phyloP scores from a whole-genome alignment of 2,113 vertebrate genomes.

The Bambusicola thoracicus region DNA sequence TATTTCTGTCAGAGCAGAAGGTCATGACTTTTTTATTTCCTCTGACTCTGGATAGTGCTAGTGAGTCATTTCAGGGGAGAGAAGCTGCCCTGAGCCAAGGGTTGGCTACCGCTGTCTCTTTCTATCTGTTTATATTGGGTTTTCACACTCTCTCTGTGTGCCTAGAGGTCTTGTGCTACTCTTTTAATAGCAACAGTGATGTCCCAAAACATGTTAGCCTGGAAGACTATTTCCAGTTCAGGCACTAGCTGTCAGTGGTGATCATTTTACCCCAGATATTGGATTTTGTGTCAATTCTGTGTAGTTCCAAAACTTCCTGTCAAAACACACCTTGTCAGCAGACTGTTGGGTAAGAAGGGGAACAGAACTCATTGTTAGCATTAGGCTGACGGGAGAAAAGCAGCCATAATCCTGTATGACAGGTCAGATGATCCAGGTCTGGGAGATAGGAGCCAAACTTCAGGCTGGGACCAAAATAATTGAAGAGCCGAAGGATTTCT shows the following conservation, averaged over 20 bases:
- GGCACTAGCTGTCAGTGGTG: background rate
- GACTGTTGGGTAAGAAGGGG: background rate
- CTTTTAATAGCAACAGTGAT: background rate
- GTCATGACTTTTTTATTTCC: background rate
- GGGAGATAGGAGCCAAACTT: background rate
- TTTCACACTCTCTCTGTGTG: rapidly evolving
- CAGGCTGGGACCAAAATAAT: background rate
- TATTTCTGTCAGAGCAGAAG: background rate
- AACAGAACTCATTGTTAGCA: background rate
- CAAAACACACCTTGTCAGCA: background rate
- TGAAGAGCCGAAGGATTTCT: background rate
- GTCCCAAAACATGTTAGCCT: background rate
- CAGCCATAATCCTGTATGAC: background rate
- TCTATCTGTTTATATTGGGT: background rate
- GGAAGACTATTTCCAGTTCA: background rate
- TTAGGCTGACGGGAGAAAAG: background rate
- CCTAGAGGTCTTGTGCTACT: background rate
- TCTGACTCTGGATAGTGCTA: background rate
- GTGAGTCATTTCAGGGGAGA: background rate
- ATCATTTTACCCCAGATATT: rapidly evolving
- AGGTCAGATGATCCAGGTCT: constrained; percentile 5
- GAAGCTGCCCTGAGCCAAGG: background rate
- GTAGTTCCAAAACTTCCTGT: background rate
- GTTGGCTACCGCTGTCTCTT: background rate
- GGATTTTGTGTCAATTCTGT: background rate